A percentile compares a stretch with the other conserved stretches of the same genome.
Evolutionary conservation across 2,113 vertebrate genomes (phyloP).

Genomic region (Acanthisitta chloris): DNA sequence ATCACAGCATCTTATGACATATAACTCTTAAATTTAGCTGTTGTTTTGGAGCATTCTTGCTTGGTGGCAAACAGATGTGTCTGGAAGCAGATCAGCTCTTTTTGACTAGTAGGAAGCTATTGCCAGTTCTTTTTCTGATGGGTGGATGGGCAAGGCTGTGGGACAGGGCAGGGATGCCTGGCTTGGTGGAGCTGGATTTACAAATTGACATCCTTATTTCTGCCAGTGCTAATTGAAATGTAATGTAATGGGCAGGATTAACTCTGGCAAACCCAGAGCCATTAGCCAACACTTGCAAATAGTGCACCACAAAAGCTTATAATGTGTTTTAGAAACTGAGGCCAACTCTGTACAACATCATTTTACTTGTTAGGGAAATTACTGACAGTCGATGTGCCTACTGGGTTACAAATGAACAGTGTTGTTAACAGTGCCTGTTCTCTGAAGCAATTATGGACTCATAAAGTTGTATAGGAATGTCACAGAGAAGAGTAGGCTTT

Average conservation of each 20-base stretch:
- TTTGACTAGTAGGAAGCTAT: not conserved
- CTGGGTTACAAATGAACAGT: not conserved
- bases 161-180: not conserved
- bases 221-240: rapidly evolving
- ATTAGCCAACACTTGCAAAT: not conserved
- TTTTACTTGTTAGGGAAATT: not conserved
- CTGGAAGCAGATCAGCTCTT: not conserved
- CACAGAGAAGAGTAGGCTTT: not conserved
- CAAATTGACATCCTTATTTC: not conserved
- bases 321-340: not conserved
- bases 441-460: not conserved
- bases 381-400: not conserved
- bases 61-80: not conserved
- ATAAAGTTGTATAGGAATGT: rapidly evolving
- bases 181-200: rapidly evolving
- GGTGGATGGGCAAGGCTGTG: not conserved
- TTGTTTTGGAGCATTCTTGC: not conserved
- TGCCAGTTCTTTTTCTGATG: not conserved
- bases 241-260: too few relatives aligned
- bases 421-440: not conserved
- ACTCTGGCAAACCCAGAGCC: not conserved
- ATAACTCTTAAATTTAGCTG: not conserved
- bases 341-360: not conserved
- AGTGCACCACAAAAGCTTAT: not conserved
- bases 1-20: not conserved